Conservation (phyloP, 2,113 vertebrate genomes). For the Rhynchopsitta pachyrhyncha region DNA sequence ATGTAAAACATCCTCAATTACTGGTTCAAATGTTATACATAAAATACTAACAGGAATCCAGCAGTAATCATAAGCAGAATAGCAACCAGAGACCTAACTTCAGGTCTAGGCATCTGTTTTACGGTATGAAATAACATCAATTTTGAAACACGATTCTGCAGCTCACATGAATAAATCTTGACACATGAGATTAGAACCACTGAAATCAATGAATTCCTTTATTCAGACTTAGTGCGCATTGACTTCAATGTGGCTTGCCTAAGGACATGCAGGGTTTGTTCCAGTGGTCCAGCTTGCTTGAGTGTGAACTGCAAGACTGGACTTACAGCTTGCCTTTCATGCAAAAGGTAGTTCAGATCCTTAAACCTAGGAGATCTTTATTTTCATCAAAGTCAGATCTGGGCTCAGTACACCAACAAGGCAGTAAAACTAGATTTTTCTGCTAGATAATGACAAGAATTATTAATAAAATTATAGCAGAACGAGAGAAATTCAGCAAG, state of each 20-base stretch:
- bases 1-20: not conserved
- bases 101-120: not conserved
- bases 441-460: not conserved
- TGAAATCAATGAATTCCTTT: slow-evolving; percentile 23
- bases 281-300: not conserved
- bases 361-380: not conserved
- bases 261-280: not conserved
- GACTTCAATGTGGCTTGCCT: not conserved
- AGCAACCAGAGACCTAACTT: not conserved
- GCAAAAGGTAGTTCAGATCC: not conserved
- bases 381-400: not conserved
- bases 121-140: not conserved
- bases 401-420: not conserved
- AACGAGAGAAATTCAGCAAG: not conserved
- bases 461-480: not conserved
- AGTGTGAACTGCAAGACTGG: not conserved
- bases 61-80: not conserved
- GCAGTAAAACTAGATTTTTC: not conserved
- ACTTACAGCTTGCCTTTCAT: not conserved
- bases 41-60: not conserved
- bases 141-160: not conserved
- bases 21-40: not conserved
- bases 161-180: not conserved
- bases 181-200: not conserved
- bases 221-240: not conserved